These are phyloP conservation scores for Tachuris rubrigastra DNA, from an alignment of 2,113 vertebrate genomes.

Conservation along the genomic window DNA sequence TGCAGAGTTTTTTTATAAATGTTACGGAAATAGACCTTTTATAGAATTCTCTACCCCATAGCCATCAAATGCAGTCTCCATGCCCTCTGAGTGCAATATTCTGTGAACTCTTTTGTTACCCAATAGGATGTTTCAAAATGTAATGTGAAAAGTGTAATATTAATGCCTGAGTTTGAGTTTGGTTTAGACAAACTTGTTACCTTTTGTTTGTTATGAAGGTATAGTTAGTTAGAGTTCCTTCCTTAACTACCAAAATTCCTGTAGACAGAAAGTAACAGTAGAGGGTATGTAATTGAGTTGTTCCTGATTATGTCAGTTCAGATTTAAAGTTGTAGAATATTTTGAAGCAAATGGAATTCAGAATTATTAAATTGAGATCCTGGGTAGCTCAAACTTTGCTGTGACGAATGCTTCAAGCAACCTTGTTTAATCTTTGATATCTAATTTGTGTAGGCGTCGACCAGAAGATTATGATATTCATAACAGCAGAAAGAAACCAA, in stretches of 20 bases:
- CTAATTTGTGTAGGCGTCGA: conserved; percentile 97
- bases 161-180: background rate
- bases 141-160: background rate
- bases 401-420: conserved; percentile 56
- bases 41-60: background rate
- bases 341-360: background rate
- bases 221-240: background rate
- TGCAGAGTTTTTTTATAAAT: background rate
- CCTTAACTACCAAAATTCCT: background rate
- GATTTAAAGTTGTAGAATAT: background rate
- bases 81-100: background rate
- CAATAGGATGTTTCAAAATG: background rate
- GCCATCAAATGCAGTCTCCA: background rate
- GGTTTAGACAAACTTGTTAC: background rate
- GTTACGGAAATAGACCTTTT: background rate
- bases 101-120: background rate
- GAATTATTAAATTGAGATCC: background rate
- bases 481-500: conserved; percentile 96
- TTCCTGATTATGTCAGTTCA: background rate
- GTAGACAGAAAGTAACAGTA: background rate
- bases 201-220: background rate
- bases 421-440: conserved; percentile 83
- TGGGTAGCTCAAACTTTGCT: conserved; percentile 56
- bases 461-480: conserved; percentile 98
- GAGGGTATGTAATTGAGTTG: background rate